phyloP scores from a whole-genome alignment of 2,797 vertebrate species.

The Limosa lapponica region DNA sequence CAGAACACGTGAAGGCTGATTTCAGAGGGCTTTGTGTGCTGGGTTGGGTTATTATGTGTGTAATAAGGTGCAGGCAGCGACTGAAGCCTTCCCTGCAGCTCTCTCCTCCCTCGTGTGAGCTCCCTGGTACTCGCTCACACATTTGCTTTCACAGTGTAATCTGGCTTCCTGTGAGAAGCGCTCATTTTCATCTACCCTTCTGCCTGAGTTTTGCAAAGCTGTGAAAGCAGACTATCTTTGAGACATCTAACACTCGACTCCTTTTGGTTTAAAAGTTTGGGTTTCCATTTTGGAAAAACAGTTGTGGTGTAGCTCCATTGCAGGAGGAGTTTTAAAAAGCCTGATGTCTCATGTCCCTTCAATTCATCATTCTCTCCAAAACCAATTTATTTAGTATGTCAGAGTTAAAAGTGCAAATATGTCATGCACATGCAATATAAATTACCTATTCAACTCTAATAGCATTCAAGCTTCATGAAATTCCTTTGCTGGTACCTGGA shows the following conservation, averaged over 20 bases:
- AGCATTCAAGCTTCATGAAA: neutral
- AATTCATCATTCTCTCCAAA: neutral
- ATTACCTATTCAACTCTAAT: neutral
- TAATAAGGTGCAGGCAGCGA: neutral
- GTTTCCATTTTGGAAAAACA: neutral
- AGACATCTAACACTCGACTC: neutral
- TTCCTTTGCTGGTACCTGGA: neutral
- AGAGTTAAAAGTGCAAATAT: neutral
- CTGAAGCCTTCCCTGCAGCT: slow-evolving; percentile 10
- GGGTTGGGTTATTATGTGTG: neutral
- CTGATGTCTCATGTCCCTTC: neutral
- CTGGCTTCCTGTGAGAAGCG: neutral
- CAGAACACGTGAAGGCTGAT: neutral
- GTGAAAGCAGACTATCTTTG: neutral
- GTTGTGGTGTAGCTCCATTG: neutral
- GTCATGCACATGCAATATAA: neutral
- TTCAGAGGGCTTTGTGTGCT: slow-evolving; percentile 2
- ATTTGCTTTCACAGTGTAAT: neutral
- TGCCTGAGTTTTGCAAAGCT: neutral
- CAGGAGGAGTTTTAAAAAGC: neutral
- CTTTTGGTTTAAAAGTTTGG: neutral
- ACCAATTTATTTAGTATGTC: neutral
- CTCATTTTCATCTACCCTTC: neutral
- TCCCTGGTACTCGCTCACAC: neutral
- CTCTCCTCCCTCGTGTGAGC: neutral